phyloP scores from a whole-genome alignment of 2,888 invertebrate genomes.

The Dendrolimus houi region DNA sequence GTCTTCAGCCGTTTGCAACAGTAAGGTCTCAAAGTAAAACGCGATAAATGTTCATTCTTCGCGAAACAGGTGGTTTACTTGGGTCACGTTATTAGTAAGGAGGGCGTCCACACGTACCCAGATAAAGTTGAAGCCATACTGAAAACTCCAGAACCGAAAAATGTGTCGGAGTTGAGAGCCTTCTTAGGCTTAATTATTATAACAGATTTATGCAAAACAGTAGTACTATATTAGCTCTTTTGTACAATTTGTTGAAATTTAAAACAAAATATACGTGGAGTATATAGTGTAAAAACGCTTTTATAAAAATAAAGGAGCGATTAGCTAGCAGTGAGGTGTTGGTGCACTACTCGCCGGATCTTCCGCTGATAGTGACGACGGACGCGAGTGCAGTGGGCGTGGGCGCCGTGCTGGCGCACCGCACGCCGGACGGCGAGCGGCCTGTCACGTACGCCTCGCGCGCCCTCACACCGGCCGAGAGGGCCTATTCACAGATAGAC shows the following conservation, averaged over 20 bases:
- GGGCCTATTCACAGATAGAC: background rate
- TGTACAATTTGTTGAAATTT: background rate
- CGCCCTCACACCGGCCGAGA: background rate
- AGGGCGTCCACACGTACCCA: too few species aligned
- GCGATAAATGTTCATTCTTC: slow-evolving; percentile 14
- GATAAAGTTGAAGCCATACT: too few species aligned
- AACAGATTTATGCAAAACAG: slow-evolving; percentile 11
- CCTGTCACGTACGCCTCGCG: background rate
- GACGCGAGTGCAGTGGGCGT: too few species aligned
- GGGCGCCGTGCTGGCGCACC: too few species aligned
- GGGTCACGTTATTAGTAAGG: slow-evolving; percentile 4
- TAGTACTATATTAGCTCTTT: slow-evolving; percentile 1
- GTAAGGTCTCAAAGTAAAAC: slow-evolving; percentile 9
- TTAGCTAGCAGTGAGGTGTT: too few species aligned
- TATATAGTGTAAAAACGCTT: too few species aligned
- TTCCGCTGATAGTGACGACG: too few species aligned
- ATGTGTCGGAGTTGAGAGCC: slow-evolving; percentile 12
- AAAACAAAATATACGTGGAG: too few species aligned
- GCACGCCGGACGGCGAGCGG: too few species aligned
- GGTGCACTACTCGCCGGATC: too few species aligned
- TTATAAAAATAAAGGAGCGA: too few species aligned
- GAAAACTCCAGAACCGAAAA: background rate
- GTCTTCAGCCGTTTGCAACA: slow-evolving; percentile 2
- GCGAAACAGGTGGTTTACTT: slow-evolving; percentile 9
- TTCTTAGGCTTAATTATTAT: slow-evolving; percentile 15